Evolutionary conservation across 2,797 vertebrate species (phyloP), one percentile per base, ranked within the genome.

Genomic region (Gymnocypris eckloni): DNA sequence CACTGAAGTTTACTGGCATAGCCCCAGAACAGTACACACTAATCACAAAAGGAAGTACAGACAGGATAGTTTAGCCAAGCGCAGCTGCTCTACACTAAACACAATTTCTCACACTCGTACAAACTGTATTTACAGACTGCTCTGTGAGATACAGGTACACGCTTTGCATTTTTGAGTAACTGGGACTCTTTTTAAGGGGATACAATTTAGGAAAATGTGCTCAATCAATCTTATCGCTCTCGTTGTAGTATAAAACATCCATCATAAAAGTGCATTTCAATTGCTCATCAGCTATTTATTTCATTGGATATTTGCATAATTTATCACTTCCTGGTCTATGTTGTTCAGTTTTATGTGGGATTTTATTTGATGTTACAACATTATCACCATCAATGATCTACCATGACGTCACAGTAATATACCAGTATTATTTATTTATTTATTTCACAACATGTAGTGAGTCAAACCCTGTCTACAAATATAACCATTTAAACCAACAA

Each of bases 11-110:
- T 82, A 81, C 82, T 80, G 54, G 41, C 78, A 66, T 64, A 87
- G 81, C 79, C 84, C 81, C 85, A 79, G 56, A 81, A 81, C 69
- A 82, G 83, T 81, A 87, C 81, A 88, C 81, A 82, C 73, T 86
- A 84, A 61, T 70, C 86, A 90, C 84, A 83, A 87, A 87, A 79
- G 64, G 43, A 87, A 79, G 43, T 83, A 79, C 56, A 89, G 86
- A 87, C 79, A 87, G 76, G 43, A 81, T 83, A 43, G 41, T 85
- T 80, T 64, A 22, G 84, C 52, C 43, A 67, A 81, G 82, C 67
- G 39, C 45, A 70, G 33, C 52, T 79, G 54, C 69, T 81, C 79
- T 81, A 56, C 54, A 86, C 76, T 84, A 76, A 66, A 80, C 79
- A 86, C 84, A 86, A 82, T 73, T 45, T 22, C 80, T 84, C 79